Base-by-base conservation (phyloP, 1,140 invertebrate species). In the Pseudomyrmex flavicornis region DNA sequence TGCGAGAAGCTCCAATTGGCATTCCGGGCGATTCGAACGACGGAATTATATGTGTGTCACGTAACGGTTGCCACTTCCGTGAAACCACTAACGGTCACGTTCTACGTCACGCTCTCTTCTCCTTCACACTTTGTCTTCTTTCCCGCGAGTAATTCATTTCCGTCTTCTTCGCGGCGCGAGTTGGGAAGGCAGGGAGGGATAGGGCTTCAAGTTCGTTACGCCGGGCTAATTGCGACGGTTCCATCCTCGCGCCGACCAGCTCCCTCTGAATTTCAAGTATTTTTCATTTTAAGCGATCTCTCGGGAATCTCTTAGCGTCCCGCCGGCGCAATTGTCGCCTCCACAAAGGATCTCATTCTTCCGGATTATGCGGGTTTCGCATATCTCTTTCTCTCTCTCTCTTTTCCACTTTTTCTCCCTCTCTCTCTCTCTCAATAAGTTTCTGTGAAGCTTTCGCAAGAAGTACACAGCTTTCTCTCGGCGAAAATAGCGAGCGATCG, bases 241-340 rank as follows among this genome's bases (percentile, higher is more conserved):
- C 54, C 65, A 17, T 22, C 48, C 20, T 50, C 54, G 50, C 61
- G 35, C 35, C 35, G 50, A 15, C 48, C 15, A 5, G 59, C 52
- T 5, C 76, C 5, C 76, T 58, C 65, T 79, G 76, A 80, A 80
- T 80, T 80, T 80, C 66, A 72, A 80, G 76, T 80, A 70, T 80
- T 70, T 80, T 80, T 58, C 54, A 48, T 59, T 59, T 72, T 70
- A 72, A 59, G 22, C 35, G 66, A 56, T 82, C 72, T 12, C 17
- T 54, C 20, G 58, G 5, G 69, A 7, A 54, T 76, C 61, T 54
- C 48, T 82, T 75, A 62, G 15, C 10, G 10, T 35, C 44, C 52
- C 20, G 4, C 1, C 54, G n/a, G 5, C 52, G 22, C 50, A 44
- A 72, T 80, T 26, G 44, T 79, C 20, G 15, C 66, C 44, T 48